Percentiles rank a stretch among this genome's conserved stretches.
phyloP scores from a whole-genome alignment of 2,797 vertebrate genomes.

The Lophius americanus region DNA sequence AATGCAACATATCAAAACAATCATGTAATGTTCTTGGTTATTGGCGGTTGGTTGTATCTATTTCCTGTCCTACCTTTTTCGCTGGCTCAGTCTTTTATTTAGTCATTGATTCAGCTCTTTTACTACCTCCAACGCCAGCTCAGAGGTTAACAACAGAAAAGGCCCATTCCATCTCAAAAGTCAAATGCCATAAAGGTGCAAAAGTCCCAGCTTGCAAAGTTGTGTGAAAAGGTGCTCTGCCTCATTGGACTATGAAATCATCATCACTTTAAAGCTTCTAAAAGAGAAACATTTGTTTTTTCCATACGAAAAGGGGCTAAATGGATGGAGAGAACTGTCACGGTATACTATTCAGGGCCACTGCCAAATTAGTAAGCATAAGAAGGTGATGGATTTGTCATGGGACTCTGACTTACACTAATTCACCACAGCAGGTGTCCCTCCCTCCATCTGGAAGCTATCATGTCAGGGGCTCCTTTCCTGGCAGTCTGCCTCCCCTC shows the following conservation, averaged over 20 bases:
- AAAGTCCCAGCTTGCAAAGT: too few species aligned
- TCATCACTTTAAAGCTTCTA: conserved; percentile 2
- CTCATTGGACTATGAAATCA: conserved; percentile 1
- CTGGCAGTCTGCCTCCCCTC: conserved; percentile 49
- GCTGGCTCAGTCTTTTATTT: too few species aligned
- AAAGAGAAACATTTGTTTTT: conserved; percentile 1
- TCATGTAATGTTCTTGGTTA: too few species aligned
- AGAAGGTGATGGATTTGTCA: conserved; percentile 49
- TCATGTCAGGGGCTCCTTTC: conserved; percentile 69
- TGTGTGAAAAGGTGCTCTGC: background rate
- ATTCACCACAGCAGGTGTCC: conserved; percentile 77
- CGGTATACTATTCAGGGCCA: conserved; percentile 7
- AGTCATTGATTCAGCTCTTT: too few species aligned
- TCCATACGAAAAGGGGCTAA: background rate
- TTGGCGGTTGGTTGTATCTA: too few species aligned
- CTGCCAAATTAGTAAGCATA: conserved; percentile 39
- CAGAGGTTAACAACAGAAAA: too few species aligned
- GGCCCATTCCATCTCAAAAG: too few species aligned
- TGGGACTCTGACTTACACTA: conserved; percentile 51
- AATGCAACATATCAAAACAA: too few species aligned
- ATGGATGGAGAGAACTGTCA: background rate
- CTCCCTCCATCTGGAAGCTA: conserved; percentile 80
- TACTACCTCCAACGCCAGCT: too few species aligned
- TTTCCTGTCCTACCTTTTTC: too few species aligned
- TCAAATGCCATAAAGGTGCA: too few species aligned